Conservation (phyloP, 2,888 invertebrate genomes). For the Drosophila mettleri region DNA sequence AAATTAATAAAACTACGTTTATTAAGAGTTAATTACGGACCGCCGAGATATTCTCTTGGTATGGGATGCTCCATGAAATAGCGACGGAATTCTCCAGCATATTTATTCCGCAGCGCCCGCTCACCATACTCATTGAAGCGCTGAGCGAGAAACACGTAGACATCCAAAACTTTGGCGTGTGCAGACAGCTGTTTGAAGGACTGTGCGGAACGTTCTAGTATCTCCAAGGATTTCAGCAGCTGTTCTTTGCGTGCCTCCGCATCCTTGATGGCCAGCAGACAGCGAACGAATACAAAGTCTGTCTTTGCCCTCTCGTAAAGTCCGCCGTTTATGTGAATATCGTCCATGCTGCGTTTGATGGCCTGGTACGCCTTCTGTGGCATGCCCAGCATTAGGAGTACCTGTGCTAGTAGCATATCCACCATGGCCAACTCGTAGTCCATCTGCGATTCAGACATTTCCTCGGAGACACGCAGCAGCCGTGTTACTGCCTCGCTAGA, state of each 20-base stretch:
- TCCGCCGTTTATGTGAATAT: constrained; percentile 92
- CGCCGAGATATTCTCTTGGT: constrained; percentile 82
- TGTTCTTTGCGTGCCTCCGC: constrained; percentile 61
- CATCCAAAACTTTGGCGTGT: constrained; percentile 90
- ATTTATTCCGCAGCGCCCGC: constrained; percentile 90
- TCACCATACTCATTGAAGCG: constrained; percentile 91
- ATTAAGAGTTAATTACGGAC: constrained; percentile 66
- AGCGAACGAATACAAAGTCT: constrained; percentile 91
- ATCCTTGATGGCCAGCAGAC: constrained; percentile 89
- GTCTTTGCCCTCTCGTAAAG: constrained; percentile 92
- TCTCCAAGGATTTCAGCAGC: constrained; percentile 83
- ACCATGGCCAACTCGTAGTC: constrained; percentile 91
- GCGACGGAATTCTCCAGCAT: constrained; percentile 92
- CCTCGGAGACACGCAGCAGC: constrained; percentile 90
- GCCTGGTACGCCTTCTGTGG: constrained; percentile 90
- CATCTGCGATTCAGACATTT: constrained; percentile 90
- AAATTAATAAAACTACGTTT: constrained; percentile 65
- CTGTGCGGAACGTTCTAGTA: constrained; percentile 88
- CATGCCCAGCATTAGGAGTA: constrained; percentile 90
- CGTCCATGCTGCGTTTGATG: constrained; percentile 89
- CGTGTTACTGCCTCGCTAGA: constrained; percentile 87
- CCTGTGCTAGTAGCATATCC: constrained; percentile 92
- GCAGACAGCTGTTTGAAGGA: constrained; percentile 92
- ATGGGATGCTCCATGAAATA: constrained; percentile 90
- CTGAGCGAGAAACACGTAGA: constrained; percentile 86